Conservation (phyloP, 2,888 invertebrate genomes). For the Sphaerophoria taeniata region DNA sequence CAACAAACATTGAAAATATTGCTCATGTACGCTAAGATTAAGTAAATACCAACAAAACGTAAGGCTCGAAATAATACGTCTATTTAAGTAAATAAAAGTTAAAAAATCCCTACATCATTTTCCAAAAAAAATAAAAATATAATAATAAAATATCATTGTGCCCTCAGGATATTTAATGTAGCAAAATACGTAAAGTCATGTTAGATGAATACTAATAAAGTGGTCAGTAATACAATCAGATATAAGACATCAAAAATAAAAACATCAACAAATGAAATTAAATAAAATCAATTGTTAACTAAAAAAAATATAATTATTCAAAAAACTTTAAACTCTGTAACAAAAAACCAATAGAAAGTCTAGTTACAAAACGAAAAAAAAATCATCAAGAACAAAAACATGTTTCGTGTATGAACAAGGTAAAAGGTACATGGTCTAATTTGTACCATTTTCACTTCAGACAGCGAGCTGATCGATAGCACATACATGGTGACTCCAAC, state of each 20-base stretch:
- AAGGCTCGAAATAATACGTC: slow-evolving; percentile 63
- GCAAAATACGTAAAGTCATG: slow-evolving; percentile 36
- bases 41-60: slow-evolving; percentile 44
- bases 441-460: slow-evolving; percentile 98
- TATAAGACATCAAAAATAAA: slow-evolving; percentile 57
- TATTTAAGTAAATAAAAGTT: slow-evolving; percentile 20
- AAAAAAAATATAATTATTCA: slow-evolving; percentile 22
- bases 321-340: slow-evolving; percentile 54
- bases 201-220: slow-evolving; percentile 29
- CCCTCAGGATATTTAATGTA: slow-evolving; percentile 31
- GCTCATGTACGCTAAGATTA: slow-evolving; percentile 21
- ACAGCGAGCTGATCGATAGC: slow-evolving; percentile 98
- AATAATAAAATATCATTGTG: slow-evolving; percentile 7
- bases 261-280: slow-evolving; percentile 34
- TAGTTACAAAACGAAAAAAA: slow-evolving; percentile 54
- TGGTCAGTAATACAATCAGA: slow-evolving; percentile 53
- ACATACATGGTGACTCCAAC: slow-evolving; percentile 99
- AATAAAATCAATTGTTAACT: slow-evolving; percentile 20
- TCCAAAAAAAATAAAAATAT: slow-evolving; percentile 7
- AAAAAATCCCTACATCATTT: slow-evolving; percentile 26
- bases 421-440: slow-evolving; percentile 80
- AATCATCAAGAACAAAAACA: slow-evolving; percentile 49
- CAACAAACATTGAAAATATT: slow-evolving; percentile 38
- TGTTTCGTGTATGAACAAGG: slow-evolving; percentile 70
- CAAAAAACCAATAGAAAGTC: slow-evolving; percentile 65